These are phyloP conservation scores for Hetaerina titia DNA, from an alignment of 2,888 invertebrate species.

Conservation along the genomic window DNA sequence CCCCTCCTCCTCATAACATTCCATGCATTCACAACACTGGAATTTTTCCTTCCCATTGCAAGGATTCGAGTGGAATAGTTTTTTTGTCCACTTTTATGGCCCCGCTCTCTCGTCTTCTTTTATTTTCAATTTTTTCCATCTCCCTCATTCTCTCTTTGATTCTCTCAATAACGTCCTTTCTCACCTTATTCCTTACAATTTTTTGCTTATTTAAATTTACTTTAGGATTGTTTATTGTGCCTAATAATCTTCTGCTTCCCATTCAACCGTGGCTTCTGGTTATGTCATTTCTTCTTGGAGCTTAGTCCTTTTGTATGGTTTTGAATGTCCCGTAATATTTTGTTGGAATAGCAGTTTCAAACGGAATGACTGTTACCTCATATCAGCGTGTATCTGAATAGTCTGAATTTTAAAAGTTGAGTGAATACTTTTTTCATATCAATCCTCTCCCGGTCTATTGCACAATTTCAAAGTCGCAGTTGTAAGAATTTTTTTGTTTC, in stretches of 20 bases:
- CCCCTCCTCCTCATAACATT: neutral
- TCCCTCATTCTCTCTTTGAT: neutral
- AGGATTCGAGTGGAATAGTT: neutral
- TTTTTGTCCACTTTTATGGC: neutral
- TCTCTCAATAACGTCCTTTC: neutral
- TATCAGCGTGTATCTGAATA: neutral
- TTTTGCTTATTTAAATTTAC: neutral
- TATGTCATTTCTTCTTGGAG: neutral
- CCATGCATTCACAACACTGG: neutral
- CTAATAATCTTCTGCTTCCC: neutral
- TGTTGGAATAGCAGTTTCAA: neutral
- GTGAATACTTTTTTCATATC: no score
- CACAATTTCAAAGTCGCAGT: no score
- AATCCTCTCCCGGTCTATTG: no score
- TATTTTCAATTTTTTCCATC: neutral
- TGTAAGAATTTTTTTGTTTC: no score
- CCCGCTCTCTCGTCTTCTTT: neutral
- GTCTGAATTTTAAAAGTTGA: no score
- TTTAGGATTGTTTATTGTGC: neutral
- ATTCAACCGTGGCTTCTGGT: neutral
- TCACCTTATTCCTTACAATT: neutral
- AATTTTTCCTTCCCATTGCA: conserved; percentile 23
- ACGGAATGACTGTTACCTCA: neutral
- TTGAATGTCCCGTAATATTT: neutral
- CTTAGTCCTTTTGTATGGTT: neutral